These are phyloP conservation scores for Ramazzottius varieornatus DNA, from an alignment of 2,888 invertebrate genomes.

Conservation along the genomic window DNA sequence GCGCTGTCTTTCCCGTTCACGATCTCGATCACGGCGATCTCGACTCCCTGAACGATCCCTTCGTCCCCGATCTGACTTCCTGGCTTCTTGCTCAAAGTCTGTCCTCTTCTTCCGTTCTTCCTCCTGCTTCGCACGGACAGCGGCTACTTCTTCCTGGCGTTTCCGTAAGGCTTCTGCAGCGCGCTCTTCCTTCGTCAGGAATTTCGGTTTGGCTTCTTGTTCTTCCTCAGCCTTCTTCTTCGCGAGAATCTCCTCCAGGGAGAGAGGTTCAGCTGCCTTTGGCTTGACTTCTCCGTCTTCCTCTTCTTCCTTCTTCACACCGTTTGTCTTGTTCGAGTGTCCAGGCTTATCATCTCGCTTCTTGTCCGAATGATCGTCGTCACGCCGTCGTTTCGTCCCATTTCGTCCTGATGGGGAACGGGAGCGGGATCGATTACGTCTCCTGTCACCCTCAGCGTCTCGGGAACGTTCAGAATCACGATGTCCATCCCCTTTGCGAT, in stretches of 20 bases:
- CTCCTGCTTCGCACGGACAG: constrained; percentile 41
- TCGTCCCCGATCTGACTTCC: constrained; percentile 14
- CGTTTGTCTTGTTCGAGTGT: too few relatives aligned
- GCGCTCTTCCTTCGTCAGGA: constrained; percentile 81
- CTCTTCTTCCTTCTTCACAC: constrained; percentile 22
- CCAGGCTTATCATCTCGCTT: too few relatives aligned
- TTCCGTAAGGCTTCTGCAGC: constrained; percentile 61
- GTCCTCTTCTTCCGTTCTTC: constrained; percentile 38
- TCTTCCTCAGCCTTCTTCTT: constrained; percentile 89
- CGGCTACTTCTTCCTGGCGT: constrained; percentile 60
- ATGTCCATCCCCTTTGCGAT: too few relatives aligned
- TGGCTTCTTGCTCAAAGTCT: constrained; percentile 25
- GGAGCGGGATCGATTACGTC: too few relatives aligned
- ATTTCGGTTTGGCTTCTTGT: constrained; percentile 75
- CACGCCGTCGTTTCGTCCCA: too few relatives aligned
- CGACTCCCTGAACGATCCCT: constrained; percentile 6
- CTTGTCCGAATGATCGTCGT: too few relatives aligned
- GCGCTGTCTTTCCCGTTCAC: constrained; percentile 14
- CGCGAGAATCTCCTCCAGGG: constrained; percentile 72
- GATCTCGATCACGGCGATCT: constrained; percentile 9
- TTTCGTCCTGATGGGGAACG: too few relatives aligned
- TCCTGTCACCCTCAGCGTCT: too few relatives aligned
- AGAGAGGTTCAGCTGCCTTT: constrained; percentile 44
- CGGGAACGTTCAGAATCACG: too few relatives aligned
- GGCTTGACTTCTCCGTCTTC: constrained; percentile 10